These are phyloP conservation scores for Paramisgurnus dabryanus DNA, from an alignment of 2,113 vertebrate species.

Conservation along the genomic window DNA sequence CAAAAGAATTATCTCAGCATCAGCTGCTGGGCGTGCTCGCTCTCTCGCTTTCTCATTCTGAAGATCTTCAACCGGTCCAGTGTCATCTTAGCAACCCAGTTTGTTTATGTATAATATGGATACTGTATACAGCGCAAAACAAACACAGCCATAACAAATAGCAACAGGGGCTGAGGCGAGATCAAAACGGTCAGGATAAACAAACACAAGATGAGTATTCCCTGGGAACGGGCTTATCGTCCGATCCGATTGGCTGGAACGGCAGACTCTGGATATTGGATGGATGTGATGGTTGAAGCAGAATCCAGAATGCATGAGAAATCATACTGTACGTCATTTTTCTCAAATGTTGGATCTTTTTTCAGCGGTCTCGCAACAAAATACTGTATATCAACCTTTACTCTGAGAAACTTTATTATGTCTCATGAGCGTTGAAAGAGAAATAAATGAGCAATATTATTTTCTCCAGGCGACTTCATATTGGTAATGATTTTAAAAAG, in stretches of 20 bases:
- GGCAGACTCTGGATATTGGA: background rate
- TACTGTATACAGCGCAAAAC: slow-evolving; percentile 42
- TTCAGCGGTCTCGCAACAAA: too few relatives aligned
- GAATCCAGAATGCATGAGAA: slow-evolving; percentile 22
- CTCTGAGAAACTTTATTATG: too few relatives aligned
- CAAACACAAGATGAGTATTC: slow-evolving; percentile 25
- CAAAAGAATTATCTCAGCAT: slow-evolving; percentile 56
- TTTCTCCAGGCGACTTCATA: background rate
- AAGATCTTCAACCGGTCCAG: slow-evolving; percentile 26
- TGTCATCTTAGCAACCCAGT: slow-evolving; percentile 23
- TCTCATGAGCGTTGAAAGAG: background rate
- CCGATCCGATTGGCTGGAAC: slow-evolving; percentile 30
- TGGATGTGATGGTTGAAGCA: slow-evolving; percentile 42
- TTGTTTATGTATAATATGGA: slow-evolving; percentile 44
- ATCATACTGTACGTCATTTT: background rate
- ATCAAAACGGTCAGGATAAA: slow-evolving; percentile 38
- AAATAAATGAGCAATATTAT: background rate
- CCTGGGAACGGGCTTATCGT: slow-evolving; percentile 39
- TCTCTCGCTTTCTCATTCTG: background rate
- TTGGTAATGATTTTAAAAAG: too few relatives aligned
- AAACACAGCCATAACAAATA: slow-evolving; percentile 40
- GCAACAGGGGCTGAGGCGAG: slow-evolving; percentile 32
- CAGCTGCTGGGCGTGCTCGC: slow-evolving; percentile 44
- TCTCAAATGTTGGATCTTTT: background rate
- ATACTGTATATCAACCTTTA: too few relatives aligned